Conservation (phyloP, 2,113 vertebrate species). For the Notarius quadriscutis region DNA sequence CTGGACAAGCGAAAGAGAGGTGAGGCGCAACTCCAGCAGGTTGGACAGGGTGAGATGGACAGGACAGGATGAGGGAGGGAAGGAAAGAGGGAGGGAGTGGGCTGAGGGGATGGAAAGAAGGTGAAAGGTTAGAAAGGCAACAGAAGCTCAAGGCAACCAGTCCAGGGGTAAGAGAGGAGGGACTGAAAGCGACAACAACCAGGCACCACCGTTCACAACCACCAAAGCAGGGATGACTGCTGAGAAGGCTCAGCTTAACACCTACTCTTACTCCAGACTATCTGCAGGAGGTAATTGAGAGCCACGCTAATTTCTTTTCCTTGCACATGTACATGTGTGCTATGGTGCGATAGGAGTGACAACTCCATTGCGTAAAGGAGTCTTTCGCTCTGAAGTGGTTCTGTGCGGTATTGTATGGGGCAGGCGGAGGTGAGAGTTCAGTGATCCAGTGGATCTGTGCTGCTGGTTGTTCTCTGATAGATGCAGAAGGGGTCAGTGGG, state of each 20-base stretch:
- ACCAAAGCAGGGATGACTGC: constrained; percentile 61
- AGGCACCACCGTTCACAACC: constrained; percentile 82
- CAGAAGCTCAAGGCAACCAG: constrained; percentile 87
- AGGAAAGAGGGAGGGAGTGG: neutral
- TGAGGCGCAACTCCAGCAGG: constrained; percentile 66
- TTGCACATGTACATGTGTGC: neutral
- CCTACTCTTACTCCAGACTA: constrained; percentile 27
- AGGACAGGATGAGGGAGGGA: constrained; percentile 49
- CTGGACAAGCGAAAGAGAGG: constrained; percentile 74
- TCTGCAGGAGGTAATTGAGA: constrained; percentile 7
- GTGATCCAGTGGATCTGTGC: constrained; percentile 85
- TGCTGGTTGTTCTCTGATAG: constrained; percentile 95
- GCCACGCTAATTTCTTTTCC: constrained; percentile 8
- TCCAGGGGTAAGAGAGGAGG: constrained; percentile 65
- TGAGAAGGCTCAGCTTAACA: constrained; percentile 54
- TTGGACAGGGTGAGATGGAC: constrained; percentile 62
- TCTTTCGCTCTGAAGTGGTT: neutral
- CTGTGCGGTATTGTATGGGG: constrained; percentile 9
- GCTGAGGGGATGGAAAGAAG: constrained; percentile 22
- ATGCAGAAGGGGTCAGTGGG: constrained; percentile 72
- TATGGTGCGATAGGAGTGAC: neutral
- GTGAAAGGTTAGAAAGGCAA: constrained; percentile 65
- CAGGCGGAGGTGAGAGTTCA: constrained; percentile 48
- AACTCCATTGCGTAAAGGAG: neutral
- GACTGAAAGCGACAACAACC: constrained; percentile 87